Conservation (phyloP, 2,888 invertebrate genomes). For the Alentia gelatinosa region DNA sequence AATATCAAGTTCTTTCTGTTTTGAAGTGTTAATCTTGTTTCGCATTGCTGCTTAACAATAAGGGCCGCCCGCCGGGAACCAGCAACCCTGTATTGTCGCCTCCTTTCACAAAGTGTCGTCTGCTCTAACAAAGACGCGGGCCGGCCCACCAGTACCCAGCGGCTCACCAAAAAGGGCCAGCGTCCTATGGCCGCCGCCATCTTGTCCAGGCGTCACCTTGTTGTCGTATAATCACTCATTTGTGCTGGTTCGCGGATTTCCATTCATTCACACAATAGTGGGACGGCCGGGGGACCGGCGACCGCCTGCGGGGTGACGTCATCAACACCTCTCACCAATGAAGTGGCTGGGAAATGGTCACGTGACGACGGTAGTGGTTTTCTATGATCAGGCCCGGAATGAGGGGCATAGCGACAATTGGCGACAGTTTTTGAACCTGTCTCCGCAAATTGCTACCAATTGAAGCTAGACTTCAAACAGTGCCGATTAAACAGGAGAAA, state of each 20-base stretch:
- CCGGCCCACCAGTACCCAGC: too few species aligned
- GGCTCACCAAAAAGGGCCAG: too few species aligned
- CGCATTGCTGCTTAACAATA: not conserved
- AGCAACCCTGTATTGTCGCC: not conserved
- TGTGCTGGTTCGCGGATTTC: not conserved
- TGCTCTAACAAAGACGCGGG: not conserved
- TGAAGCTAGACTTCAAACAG: not conserved
- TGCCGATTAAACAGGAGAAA: not conserved
- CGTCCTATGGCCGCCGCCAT: not conserved
- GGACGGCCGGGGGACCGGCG: not conserved
- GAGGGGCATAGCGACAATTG: not conserved
- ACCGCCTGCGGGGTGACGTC: slow-evolving; percentile 26
- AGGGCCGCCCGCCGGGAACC: not conserved
- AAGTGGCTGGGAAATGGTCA: not conserved
- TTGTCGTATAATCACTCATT: slow-evolving; percentile 33
- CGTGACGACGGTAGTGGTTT: slow-evolving; percentile 1
- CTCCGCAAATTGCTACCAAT: not conserved
- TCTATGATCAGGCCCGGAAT: not conserved
- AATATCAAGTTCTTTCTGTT: too few species aligned
- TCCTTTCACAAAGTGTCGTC: not conserved
- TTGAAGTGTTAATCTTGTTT: too few species aligned
- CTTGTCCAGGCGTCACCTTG: too few species aligned
- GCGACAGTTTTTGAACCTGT: slow-evolving; percentile 12
- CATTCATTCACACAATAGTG: not conserved
- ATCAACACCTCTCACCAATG: slow-evolving; percentile 12